Conservation (phyloP, 35 echinoderm and acorn worm species). For the Nesometra sesokonis region DNA sequence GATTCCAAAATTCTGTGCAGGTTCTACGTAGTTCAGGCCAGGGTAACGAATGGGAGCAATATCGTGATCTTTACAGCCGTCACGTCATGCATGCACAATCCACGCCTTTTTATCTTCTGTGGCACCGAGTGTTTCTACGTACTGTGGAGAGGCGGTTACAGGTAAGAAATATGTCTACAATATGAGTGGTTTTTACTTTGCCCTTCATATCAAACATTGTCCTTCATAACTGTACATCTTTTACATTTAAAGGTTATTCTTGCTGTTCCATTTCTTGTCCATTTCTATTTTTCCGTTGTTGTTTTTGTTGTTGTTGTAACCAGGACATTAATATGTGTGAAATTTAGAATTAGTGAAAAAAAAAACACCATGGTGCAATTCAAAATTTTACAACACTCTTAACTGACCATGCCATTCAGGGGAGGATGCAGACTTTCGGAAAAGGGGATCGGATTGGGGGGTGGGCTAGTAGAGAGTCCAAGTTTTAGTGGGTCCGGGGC, state of each 20-base stretch:
- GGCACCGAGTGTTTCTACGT: conserved; percentile 75
- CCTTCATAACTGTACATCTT: too few relatives aligned
- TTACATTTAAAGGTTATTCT: too few relatives aligned
- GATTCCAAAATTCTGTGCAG: conserved; percentile 63
- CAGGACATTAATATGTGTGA: too few relatives aligned
- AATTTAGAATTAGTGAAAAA: too few relatives aligned
- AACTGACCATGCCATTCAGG: too few relatives aligned
- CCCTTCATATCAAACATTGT: background rate
- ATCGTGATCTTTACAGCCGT: conserved; percentile 70
- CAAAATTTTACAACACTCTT: background rate
- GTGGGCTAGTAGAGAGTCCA: too few relatives aligned
- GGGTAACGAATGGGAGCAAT: conserved; percentile 42
- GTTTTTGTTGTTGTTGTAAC: too few relatives aligned
- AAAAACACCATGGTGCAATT: background rate
- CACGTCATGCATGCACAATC: conserved; percentile 93
- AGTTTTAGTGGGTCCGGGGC: too few relatives aligned
- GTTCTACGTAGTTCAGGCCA: conserved; percentile 27
- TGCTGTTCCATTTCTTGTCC: background rate
- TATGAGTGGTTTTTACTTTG: background rate
- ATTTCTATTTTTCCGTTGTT: too few relatives aligned
- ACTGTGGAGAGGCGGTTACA: conserved; percentile 72
- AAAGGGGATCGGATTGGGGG: too few relatives aligned
- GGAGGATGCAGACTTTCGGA: too few relatives aligned
- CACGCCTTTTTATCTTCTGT: conserved; percentile 43
- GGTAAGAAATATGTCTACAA: conserved; percentile 20